Evolutionary conservation across 2,113 vertebrate species (phyloP), one percentile per base, ranked within the genome.

Genomic region (Podarcis muralis): DNA sequence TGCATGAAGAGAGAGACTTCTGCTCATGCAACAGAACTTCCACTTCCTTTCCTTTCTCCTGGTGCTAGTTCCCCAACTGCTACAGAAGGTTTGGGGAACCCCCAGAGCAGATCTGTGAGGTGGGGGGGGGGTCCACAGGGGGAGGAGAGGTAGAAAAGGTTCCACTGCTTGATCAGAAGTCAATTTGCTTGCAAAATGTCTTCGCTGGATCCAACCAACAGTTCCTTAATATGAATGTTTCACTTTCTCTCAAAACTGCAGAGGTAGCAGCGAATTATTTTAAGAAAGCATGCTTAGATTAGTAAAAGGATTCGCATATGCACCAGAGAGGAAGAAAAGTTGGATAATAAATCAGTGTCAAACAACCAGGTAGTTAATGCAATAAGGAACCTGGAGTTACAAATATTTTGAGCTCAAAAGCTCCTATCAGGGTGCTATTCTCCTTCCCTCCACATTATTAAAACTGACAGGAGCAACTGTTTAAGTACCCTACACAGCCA

Each of bases 381-480:
- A 72, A 72, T 81, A 81, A 86, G 81, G 75, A 30, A 71, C 69
- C 30, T n/a, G 32, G 71, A 72, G 71, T 72, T 72, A 72, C 12
- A 74, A 74, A 74, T 74, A 74, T 15, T 16, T 71, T 20, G 59
- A 62, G 59, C 59, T 62, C 59, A 37, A 74, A 7, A 35, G 16
- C 16, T 25, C n/a, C 13, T 74, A 81, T n/a, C 18, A 15, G 83
- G 77, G 48, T 57, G 91, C 62, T 82, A 86, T 84, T 81, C 87
- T 94, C 88, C 81, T 81, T 5, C 74, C 59, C 75, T 86, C 35
- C 48, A 9, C 40, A 22, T 81, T 92, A 93, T 92, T 96, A 94
- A 95, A 93, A 88, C 69, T 94, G 92, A 94, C 79, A 57, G 12
- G 72, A 94, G 69, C 90, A 78, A 90, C 83, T 90, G 79, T 88